Evolutionary conservation across 35 echinoderm and acorn worm genomes (phyloP).

Genomic region (Apostichopus japonicus): DNA sequence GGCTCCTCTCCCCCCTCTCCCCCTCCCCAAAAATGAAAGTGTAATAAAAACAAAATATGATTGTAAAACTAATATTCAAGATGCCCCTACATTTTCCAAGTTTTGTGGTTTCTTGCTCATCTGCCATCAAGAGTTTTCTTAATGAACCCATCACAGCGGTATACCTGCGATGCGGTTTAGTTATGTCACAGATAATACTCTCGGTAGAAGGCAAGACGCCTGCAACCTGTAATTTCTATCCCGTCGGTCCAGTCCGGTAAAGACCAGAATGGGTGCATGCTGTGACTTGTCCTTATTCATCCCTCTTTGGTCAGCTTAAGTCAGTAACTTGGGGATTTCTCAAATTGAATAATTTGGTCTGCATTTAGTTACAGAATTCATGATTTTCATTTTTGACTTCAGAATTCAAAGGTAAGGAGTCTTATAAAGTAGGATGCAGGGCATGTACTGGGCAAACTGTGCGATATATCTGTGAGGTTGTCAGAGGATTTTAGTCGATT

Average conservation of each 20-base stretch:
- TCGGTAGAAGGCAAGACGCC: background rate
- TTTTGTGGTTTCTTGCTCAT: constrained; percentile 3
- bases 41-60: too few species aligned
- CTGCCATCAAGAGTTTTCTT: background rate
- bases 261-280: background rate
- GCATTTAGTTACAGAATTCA: background rate
- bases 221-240: background rate
- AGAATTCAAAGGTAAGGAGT: too few species aligned
- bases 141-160: constrained; percentile 7
- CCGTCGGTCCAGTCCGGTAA: background rate
- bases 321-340: background rate
- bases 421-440: too few species aligned
- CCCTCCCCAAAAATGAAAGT: too few species aligned
- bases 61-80: too few species aligned
- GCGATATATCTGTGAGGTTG: too few species aligned
- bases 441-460: too few species aligned
- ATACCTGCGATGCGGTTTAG: background rate
- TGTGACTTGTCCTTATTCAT: constrained; percentile 3
- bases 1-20: too few species aligned
- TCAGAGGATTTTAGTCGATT: too few species aligned
- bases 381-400: background rate
- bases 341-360: background rate
- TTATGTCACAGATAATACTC: background rate
- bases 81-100: too few species aligned
- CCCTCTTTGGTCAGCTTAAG: background rate